These are phyloP conservation scores for Felis chaus DNA, from an alignment of 2,113 vertebrate species.

Conservation along the genomic window DNA sequence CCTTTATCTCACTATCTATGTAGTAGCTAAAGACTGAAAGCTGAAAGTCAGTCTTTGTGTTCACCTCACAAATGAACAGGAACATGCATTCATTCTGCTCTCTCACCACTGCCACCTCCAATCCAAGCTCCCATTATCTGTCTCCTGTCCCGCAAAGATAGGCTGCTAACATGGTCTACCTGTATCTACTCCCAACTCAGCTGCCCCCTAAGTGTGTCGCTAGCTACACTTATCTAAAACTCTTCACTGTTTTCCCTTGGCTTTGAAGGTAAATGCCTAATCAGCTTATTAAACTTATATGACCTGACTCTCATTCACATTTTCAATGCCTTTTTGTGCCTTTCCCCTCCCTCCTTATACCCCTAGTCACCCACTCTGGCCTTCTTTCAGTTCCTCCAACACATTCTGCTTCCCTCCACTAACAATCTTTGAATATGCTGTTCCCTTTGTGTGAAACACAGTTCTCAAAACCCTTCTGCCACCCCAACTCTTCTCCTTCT, in stretches of 20 bases:
- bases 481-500: not conserved
- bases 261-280: not conserved
- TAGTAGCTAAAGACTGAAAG: not conserved
- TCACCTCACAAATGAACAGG: not conserved
- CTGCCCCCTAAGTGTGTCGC: not conserved
- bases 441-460: not conserved
- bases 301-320: not conserved
- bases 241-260: not conserved
- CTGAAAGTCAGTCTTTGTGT: not conserved
- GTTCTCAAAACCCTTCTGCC: not conserved
- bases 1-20: not conserved
- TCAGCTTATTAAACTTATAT: not conserved
- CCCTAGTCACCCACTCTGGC: not conserved
- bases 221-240: not conserved
- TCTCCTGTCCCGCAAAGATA: not conserved
- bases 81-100: not conserved
- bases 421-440: not conserved
- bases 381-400: not conserved
- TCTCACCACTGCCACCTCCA: not conserved
- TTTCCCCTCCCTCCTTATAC: not conserved
- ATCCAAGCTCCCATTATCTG: not conserved
- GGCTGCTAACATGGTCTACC: not conserved
- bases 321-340: not conserved
- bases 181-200: not conserved
- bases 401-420: not conserved